Conservation (phyloP, 2,113 vertebrate genomes). For the Felis chaus region DNA sequence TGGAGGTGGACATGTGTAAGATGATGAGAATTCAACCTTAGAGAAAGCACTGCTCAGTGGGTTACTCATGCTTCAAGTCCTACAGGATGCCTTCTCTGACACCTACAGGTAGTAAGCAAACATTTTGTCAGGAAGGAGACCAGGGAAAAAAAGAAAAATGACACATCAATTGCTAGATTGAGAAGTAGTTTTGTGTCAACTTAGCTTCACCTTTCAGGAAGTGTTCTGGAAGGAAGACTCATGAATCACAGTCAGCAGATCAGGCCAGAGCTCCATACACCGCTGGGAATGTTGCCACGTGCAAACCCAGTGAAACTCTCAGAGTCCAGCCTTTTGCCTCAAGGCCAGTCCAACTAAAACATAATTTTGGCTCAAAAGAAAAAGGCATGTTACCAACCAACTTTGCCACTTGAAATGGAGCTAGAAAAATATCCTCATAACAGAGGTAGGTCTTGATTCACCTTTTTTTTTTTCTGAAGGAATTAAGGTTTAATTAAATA, state of each 20-base stretch:
- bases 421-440: not conserved
- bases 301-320: not conserved
- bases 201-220: not conserved
- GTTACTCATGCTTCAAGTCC: not conserved
- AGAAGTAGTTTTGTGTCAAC: not conserved
- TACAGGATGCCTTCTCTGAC: not conserved
- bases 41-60: not conserved
- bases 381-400: not conserved
- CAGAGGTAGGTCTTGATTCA: not conserved
- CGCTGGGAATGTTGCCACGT: rapidly evolving
- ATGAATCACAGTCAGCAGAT: not conserved
- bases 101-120: not conserved
- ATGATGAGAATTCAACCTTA: not conserved
- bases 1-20: not conserved
- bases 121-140: not conserved
- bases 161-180: too few species aligned
- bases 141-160: not conserved
- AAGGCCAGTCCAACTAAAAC: not conserved
- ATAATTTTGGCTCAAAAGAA: not conserved
- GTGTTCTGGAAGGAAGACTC: not conserved
- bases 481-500: not conserved
- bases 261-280: not conserved
- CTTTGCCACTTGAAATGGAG: not conserved
- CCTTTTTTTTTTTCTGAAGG: not conserved
- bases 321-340: not conserved